These are phyloP conservation scores for Cephus nigrinus DNA, from an alignment of 2,888 invertebrate species.

Conservation along the genomic window DNA sequence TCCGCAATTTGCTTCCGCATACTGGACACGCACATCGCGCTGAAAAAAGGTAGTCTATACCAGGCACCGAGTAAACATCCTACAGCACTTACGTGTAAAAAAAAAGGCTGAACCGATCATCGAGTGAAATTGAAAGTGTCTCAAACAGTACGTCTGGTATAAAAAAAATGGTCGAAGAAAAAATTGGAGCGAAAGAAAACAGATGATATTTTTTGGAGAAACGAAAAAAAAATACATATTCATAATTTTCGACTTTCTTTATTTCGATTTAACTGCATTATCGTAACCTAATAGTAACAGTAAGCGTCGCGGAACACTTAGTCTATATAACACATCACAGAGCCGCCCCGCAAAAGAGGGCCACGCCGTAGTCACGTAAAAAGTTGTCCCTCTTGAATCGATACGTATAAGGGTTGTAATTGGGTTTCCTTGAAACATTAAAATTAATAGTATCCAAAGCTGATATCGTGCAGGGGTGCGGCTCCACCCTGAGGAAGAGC, in stretches of 20 bases:
- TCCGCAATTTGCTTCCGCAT: constrained; percentile 9
- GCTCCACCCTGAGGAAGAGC: constrained; percentile 78
- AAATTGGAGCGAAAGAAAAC: constrained; percentile 3
- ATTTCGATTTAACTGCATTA: constrained; percentile 17
- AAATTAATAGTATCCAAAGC: constrained; percentile 81
- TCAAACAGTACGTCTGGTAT: background rate
- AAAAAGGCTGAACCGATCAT: background rate
- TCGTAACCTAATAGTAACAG: constrained; percentile 11
- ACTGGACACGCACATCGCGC: constrained; percentile 1
- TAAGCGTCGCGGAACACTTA: constrained; percentile 13
- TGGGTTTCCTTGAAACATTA: constrained; percentile 57
- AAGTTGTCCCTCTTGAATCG: constrained; percentile 1
- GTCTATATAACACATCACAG: constrained; percentile 19
- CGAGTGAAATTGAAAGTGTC: background rate
- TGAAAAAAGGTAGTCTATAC: background rate
- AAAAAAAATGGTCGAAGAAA: background rate
- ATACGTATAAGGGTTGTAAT: background rate
- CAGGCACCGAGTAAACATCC: background rate
- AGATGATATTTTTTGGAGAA: background rate
- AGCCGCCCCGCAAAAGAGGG: constrained; percentile 13
- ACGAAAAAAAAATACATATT: background rate
- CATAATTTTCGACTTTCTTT: background rate
- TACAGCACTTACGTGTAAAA: background rate
- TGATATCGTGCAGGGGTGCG: constrained; percentile 82
- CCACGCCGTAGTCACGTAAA: constrained; percentile 4